A percentile compares a stretch with the other conserved stretches of the same genome.
Conservation (phyloP, 2,888 invertebrate species). For the Arctia plantaginis region DNA sequence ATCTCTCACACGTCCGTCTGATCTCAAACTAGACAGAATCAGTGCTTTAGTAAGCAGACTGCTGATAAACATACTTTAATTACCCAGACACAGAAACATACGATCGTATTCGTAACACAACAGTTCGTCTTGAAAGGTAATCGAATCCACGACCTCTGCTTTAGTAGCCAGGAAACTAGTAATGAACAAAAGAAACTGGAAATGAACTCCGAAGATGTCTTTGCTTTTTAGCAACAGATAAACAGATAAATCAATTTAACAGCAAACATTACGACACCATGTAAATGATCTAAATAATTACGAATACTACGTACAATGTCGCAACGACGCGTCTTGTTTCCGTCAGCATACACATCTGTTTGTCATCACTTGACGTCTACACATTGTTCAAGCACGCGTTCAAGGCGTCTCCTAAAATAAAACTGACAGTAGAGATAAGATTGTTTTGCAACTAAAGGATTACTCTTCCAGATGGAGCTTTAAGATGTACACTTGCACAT, state of each 20-base stretch:
- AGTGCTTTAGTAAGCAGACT: no score
- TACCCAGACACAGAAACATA: no score
- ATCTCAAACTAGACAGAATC: no score
- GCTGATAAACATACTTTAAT: no score
- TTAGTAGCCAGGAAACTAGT: no score
- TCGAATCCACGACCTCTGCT: no score
- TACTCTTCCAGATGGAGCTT: background rate
- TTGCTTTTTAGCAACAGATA: background rate
- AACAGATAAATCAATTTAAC: background rate
- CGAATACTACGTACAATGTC: background rate
- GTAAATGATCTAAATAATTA: constrained; percentile 7
- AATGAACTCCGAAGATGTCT: background rate
- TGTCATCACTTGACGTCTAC: constrained; percentile 32
- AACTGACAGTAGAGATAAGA: background rate
- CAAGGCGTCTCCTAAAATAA: constrained; percentile 41
- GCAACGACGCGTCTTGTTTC: background rate
- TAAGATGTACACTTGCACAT: background rate
- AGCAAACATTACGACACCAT: background rate
- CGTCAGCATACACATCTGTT: constrained; percentile 24
- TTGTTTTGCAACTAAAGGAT: background rate
- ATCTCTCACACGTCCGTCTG: no score
- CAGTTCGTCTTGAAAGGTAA: no score
- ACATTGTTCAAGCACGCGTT: constrained; percentile 24
- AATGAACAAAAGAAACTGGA: no score
- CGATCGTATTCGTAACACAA: no score